phyloP scores from a whole-genome alignment of 1,140 invertebrate species.

The Drosophila simulans region DNA sequence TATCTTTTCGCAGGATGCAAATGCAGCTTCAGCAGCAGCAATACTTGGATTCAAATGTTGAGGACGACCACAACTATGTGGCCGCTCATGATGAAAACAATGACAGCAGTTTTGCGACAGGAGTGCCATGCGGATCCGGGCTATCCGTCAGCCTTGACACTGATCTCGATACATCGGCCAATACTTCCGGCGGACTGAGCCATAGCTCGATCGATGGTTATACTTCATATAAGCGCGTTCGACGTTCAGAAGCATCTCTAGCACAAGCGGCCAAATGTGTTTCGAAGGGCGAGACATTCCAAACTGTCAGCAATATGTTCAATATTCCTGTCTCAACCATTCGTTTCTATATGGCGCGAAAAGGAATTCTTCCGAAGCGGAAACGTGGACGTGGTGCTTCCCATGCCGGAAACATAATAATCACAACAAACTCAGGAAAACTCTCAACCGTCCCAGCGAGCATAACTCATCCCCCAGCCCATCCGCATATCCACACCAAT shows the following conservation, averaged over 20 bases:
- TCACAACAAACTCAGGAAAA: constrained; percentile 54
- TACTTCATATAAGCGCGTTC: constrained; percentile 84
- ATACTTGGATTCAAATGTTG: constrained; percentile 73
- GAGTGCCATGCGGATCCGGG: constrained; percentile 11
- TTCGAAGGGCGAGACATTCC: constrained; percentile 91
- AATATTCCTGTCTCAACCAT: constrained; percentile 94
- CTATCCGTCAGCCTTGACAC: constrained; percentile 59
- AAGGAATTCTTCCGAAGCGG: constrained; percentile 90
- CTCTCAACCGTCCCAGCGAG: constrained; percentile 12
- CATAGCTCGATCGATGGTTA: constrained; percentile 66
- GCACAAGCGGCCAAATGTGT: constrained; percentile 92
- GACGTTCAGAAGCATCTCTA: constrained; percentile 90
- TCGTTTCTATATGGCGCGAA: constrained; percentile 92
- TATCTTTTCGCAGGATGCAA: constrained; percentile 29
- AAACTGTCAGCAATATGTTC: constrained; percentile 92
- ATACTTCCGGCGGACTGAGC: constrained; percentile 52
- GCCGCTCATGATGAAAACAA: constrained; percentile 76
- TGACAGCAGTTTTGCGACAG: constrained; percentile 59
- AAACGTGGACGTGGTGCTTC: constrained; percentile 88
- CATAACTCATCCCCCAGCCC: constrained; percentile 12
- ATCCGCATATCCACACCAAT: neutral
- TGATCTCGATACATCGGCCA: constrained; percentile 62
- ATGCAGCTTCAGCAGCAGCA: constrained; percentile 47
- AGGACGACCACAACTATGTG: constrained; percentile 80
- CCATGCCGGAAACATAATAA: constrained; percentile 61